These are phyloP conservation scores for Deroplatys truncata DNA, from an alignment of 2,888 invertebrate species.

Conservation along the genomic window DNA sequence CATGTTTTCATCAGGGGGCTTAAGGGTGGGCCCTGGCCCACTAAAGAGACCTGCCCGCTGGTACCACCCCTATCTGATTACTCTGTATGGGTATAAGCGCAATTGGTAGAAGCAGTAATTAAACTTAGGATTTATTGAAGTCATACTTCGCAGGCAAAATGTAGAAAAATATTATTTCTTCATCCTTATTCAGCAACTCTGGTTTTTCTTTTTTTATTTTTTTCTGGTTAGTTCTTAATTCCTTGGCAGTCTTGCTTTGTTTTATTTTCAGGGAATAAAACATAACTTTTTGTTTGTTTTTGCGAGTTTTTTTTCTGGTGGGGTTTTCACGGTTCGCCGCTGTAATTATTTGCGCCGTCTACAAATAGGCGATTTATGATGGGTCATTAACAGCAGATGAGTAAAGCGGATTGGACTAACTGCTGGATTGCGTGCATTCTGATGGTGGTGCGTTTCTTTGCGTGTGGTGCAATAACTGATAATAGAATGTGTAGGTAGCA, in stretches of 20 bases:
- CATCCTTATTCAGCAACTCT: neutral
- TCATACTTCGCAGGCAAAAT: too few species aligned
- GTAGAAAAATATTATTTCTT: neutral
- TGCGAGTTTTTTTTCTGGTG: neutral
- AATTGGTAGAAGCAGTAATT: too few species aligned
- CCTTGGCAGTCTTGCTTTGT: too few species aligned
- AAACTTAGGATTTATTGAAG: too few species aligned
- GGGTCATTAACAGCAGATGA: neutral
- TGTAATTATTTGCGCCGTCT: neutral
- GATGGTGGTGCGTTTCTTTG: neutral
- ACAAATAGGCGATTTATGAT: neutral
- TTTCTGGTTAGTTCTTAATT: neutral
- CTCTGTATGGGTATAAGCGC: too few species aligned
- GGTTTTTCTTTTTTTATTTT: neutral
- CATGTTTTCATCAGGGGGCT: too few species aligned
- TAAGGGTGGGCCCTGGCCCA: too few species aligned
- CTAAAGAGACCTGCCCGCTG: too few species aligned
- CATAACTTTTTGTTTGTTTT: neutral
- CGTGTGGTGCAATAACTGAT: neutral
- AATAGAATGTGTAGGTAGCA: too few species aligned
- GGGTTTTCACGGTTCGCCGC: neutral
- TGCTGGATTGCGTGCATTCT: neutral
- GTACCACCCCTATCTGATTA: too few species aligned
- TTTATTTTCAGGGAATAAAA: neutral
- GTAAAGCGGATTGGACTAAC: neutral